Percentiles rank a stretch among this genome's conserved stretches.
Conservation (phyloP, 2,888 invertebrate genomes). For the Latheticus oryzae region DNA sequence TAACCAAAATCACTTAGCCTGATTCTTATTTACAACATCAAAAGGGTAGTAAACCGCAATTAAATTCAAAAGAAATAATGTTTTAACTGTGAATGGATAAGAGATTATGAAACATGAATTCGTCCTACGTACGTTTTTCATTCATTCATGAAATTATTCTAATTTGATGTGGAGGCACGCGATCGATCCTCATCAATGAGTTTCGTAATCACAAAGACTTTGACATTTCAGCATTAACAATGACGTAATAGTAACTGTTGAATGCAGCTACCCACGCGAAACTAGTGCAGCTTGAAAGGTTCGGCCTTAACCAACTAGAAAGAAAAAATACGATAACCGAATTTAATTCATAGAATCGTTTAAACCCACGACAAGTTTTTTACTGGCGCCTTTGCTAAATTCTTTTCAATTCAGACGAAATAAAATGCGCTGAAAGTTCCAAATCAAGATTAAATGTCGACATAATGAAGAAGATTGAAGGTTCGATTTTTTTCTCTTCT, state of each 20-base stretch:
- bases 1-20: constrained; percentile 33
- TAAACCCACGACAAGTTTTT: constrained; percentile 10
- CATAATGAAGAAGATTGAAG: constrained; percentile 7
- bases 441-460: neutral
- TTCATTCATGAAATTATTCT: constrained; percentile 62
- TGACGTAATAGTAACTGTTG: constrained; percentile 52
- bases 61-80: constrained; percentile 18
- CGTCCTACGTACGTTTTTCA: constrained; percentile 50
- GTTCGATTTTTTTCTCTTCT: constrained; percentile 15
- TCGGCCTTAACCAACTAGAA: constrained; percentile 30
- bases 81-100: constrained; percentile 31
- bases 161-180: constrained; percentile 58
- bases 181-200: constrained; percentile 60
- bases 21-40: constrained; percentile 26
- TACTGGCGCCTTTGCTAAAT: constrained; percentile 18
- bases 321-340: constrained; percentile 17
- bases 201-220: constrained; percentile 54
- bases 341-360: constrained; percentile 18
- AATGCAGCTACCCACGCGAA: constrained; percentile 34
- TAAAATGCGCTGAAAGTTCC: constrained; percentile 1
- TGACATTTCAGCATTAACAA: constrained; percentile 53
- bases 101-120: constrained; percentile 46
- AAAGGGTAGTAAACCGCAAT: constrained; percentile 29
- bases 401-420: neutral
- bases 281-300: constrained; percentile 28